Conservation (phyloP, 2,113 vertebrate genomes). For the Vireo altiloquus region DNA sequence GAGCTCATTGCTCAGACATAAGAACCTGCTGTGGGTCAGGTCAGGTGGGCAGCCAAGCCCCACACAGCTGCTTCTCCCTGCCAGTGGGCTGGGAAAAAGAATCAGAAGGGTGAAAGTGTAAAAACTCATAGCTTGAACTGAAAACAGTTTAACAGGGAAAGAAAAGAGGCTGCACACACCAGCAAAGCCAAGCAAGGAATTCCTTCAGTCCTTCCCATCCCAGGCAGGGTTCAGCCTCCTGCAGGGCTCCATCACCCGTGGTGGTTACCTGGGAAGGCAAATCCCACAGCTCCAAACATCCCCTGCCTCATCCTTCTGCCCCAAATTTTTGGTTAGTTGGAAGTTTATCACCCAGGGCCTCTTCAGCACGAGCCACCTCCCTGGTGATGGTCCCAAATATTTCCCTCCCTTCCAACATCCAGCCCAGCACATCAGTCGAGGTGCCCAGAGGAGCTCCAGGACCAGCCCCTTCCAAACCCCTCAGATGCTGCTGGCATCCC, state of each 20-base stretch:
- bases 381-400: neutral
- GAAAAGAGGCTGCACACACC: neutral
- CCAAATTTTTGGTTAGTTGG: neutral
- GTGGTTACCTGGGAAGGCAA: neutral
- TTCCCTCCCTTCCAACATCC: neutral
- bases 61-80: neutral
- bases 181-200: neutral
- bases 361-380: neutral
- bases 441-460: neutral
- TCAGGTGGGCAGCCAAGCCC: neutral
- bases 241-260: neutral
- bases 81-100: neutral
- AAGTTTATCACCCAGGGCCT: neutral
- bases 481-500: neutral
- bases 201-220: neutral
- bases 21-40: neutral
- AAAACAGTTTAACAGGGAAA: neutral
- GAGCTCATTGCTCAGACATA: neutral
- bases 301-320: neutral
- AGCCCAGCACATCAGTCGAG: neutral
- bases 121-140: neutral
- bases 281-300: fast-evolving
- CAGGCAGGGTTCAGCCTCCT: neutral
- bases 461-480: neutral
- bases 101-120: neutral